Conservation (phyloP, 2,888 invertebrate genomes). For the Cataglyphis cursor region DNA sequence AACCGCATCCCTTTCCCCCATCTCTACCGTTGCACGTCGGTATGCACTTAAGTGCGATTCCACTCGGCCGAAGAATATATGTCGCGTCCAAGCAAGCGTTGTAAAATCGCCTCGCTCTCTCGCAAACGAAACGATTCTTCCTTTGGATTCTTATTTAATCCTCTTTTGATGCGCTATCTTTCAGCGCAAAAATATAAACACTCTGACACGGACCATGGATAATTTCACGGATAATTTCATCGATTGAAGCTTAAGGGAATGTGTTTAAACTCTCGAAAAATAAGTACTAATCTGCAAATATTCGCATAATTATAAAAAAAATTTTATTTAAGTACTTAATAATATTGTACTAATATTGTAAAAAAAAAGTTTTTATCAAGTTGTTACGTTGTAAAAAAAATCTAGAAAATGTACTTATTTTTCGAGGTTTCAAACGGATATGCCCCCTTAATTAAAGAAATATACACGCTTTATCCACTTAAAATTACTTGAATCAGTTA, state of each 20-base stretch:
- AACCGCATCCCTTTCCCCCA: slow-evolving; percentile 58
- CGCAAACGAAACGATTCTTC: slow-evolving; percentile 13
- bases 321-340: no score
- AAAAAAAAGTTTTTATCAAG: no score
- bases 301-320: no score
- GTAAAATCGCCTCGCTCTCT: slow-evolving; percentile 58
- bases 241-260: not conserved
- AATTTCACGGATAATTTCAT: slow-evolving; percentile 16
- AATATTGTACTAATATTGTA: no score
- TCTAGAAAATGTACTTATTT: no score
- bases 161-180: not conserved
- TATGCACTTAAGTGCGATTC: slow-evolving; percentile 71
- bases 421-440: no score
- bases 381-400: no score
- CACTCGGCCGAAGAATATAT: slow-evolving; percentile 60
- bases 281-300: no score
- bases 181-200: not conserved
- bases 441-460: not conserved
- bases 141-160: slow-evolving; percentile 24
- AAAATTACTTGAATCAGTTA: not conserved
- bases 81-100: slow-evolving; percentile 50
- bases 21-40: slow-evolving; percentile 56
- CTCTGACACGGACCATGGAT: not conserved
- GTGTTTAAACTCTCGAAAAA: no score
- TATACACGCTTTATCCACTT: not conserved